Conservation (phyloP, 2,797 vertebrate species). For the Darevskia mixta region DNA sequence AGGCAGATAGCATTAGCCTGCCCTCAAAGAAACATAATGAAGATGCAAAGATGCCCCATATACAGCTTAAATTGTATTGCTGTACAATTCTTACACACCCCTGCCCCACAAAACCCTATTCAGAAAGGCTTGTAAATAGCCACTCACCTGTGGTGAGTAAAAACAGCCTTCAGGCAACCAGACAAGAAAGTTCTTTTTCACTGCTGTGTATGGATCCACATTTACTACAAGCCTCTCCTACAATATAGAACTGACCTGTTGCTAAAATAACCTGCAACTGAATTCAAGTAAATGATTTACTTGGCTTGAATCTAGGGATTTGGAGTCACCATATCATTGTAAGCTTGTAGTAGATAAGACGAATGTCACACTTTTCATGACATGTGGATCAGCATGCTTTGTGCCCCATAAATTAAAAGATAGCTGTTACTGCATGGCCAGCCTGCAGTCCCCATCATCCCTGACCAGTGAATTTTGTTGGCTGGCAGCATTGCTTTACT, state of each 20-base stretch:
- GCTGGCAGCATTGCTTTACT: no score
- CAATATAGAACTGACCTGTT: not conserved
- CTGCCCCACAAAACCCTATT: no score
- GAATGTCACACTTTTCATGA: no score
- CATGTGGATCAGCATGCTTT: not conserved
- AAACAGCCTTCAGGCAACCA: not conserved
- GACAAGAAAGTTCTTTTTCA: not conserved
- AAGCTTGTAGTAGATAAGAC: not conserved
- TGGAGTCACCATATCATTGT: no score
- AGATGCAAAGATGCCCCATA: constrained; percentile 17
- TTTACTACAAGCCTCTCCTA: not conserved
- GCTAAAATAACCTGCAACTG: not conserved
- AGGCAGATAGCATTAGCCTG: no score
- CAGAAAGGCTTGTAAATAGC: not conserved
- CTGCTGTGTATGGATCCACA: not conserved
- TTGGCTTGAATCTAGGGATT: not conserved
- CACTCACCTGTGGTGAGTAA: not conserved
- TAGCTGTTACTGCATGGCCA: not conserved
- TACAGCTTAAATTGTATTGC: not conserved
- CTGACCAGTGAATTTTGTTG: no score
- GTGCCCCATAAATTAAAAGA: no score
- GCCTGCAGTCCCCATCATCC: no score
- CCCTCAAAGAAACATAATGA: not conserved
- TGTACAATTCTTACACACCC: not conserved
- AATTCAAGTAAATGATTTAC: not conserved